These are phyloP conservation scores for Agrochola macilenta DNA, from an alignment of 2,888 invertebrate genomes.

Conservation along the genomic window DNA sequence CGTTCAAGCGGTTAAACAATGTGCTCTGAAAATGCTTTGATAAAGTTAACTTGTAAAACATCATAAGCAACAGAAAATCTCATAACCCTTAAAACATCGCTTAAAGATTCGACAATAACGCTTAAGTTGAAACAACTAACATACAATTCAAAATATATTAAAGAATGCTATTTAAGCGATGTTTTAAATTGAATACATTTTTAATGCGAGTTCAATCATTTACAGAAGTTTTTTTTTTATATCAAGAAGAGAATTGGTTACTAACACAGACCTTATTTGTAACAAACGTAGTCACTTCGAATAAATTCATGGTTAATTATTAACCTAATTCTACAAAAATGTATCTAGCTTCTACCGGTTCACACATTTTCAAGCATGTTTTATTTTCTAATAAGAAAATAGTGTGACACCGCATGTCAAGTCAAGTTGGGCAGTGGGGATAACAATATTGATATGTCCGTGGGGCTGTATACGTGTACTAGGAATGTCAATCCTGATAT, in stretches of 20 bases:
- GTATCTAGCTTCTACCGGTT: constrained; percentile 21
- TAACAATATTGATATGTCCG: constrained; percentile 55
- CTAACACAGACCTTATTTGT: constrained; percentile 44
- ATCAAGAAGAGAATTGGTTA: constrained; percentile 59
- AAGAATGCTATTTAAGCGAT: constrained; percentile 46
- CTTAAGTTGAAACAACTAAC: constrained; percentile 24
- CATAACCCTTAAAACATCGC: constrained; percentile 58
- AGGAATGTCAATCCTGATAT: constrained; percentile 59
- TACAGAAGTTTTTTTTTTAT: constrained; percentile 46
- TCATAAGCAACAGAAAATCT: constrained; percentile 61
- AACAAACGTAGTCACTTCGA: constrained; percentile 65
- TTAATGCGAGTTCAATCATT: constrained; percentile 33
- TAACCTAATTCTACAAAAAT: constrained; percentile 28
- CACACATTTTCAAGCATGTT: constrained; percentile 29
- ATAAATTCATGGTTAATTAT: constrained; percentile 24
- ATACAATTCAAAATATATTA: constrained; percentile 38
- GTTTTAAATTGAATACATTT: constrained; percentile 60
- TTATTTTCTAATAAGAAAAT: constrained; percentile 11
- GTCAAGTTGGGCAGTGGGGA: constrained; percentile 37
- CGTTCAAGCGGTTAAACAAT: constrained; percentile 63
- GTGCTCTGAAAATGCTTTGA: constrained; percentile 57
- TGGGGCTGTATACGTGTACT: constrained; percentile 17
- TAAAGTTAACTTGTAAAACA: constrained; percentile 48
- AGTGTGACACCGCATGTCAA: constrained; percentile 24
- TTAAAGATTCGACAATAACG: constrained; percentile 41